A percentile compares a stretch with the other conserved stretches of the same genome.
Conservation (phyloP, 92 coral and sea anemone genomes). For the Pocillopora meandrina region DNA sequence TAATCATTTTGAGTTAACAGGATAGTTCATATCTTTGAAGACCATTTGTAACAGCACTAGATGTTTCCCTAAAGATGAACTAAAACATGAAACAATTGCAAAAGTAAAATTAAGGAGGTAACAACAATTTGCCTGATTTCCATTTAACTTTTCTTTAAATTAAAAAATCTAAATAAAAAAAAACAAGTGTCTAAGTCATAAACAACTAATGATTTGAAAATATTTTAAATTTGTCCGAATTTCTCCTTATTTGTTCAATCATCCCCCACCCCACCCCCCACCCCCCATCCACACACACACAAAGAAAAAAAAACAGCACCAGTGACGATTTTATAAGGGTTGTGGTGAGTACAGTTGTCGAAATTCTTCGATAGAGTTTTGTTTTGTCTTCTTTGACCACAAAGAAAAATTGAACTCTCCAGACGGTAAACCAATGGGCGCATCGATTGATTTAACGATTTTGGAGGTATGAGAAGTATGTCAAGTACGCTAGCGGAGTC, state of each 20-base stretch:
- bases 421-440: not conserved
- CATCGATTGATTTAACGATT: not conserved
- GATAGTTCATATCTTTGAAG: not conserved
- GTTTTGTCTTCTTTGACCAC: not conserved
- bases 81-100: too few relatives aligned
- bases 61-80: not conserved
- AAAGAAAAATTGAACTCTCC: not conserved
- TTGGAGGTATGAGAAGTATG: not conserved
- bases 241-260: too few relatives aligned
- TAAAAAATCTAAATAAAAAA: not conserved
- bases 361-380: not conserved
- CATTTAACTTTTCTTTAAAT: not conserved
- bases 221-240: too few relatives aligned
- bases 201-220: not conserved
- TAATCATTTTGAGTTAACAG: too few relatives aligned
- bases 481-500: not conserved
- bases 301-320: too few relatives aligned
- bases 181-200: not conserved
- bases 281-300: too few relatives aligned
- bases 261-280: too few relatives aligned
- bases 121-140: not conserved
- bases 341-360: not conserved
- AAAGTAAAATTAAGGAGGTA: not conserved
- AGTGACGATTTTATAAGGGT: not conserved
- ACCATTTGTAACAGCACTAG: not conserved